Evolutionary conservation across 2,888 invertebrate species (phyloP), one percentile per base, ranked within the genome.

Genomic region (Parochlus steinenii): DNA sequence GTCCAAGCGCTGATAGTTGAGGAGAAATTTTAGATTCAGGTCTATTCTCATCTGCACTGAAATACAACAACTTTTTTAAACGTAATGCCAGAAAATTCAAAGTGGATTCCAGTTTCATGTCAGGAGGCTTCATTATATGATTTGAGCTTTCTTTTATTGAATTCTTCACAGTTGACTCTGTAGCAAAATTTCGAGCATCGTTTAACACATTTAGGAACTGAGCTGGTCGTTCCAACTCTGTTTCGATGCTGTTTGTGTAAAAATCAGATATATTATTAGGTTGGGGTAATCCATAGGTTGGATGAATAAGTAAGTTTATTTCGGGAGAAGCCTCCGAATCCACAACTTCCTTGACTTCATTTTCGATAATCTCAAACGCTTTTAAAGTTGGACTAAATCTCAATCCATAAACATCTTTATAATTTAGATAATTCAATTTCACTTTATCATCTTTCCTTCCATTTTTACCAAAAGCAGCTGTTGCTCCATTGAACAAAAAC

Each of bases 1-100:
- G 53, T 42, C 34, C 34, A 6, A 34, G 8, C 17, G 34, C 11
- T n/a, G 24, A n/a, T 11, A 34, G 22, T 20, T 34, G 34, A 7
- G 27, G 34, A 8, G 34, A 28, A 10, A 34, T 15, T n/a, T 28
- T 28, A 8, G 32, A 17, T 16, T 32, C 32, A 3, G 20, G 28
- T 15, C 6, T 6, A 6, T 6, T n/a, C 6, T 20, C 20, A 28
- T 34, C 27, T 7, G 10, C 17, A 6, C 27, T 28, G 5, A 15
- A 20, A 6, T 27, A 20, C 8, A 34, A 16, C 6, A 34, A 12
- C n/a, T 20, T 28, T 26, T 34, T 34, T 22, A 34, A 15, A 20
- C 28, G 12, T 6, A 20, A 14, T 16, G 27, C 34, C 22, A 34
- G 15, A 34, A 34, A 34, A 11, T 28, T 18, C n/a, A 34, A 17